Conservation (phyloP, 53 echinoderm and acorn worm species). For the Mesocentrotus franciscanus region DNA sequence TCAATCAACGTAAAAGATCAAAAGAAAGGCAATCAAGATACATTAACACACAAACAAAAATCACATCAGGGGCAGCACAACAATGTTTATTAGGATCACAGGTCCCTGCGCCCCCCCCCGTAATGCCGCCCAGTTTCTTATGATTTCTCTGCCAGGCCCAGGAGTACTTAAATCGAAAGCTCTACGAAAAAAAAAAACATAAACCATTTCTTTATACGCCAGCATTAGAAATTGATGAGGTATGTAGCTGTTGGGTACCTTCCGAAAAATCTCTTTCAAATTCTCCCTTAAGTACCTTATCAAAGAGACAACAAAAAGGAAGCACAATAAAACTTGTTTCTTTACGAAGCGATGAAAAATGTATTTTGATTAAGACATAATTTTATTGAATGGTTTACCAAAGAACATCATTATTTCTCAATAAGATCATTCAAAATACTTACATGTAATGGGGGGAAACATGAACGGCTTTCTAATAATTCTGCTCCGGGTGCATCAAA, state of each 20-base stretch:
- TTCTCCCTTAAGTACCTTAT: not conserved
- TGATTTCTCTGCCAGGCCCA: too few relatives aligned
- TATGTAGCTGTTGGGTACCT: too few relatives aligned
- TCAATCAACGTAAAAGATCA: too few relatives aligned
- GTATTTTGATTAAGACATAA: too few relatives aligned
- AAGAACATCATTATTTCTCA: not conserved
- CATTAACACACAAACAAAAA: not conserved
- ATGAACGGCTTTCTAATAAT: not conserved
- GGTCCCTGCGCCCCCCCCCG: not conserved
- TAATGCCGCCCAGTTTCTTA: not conserved
- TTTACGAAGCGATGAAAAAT: not conserved
- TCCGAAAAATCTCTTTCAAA: too few relatives aligned
- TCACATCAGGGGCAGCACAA: not conserved
- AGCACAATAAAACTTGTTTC: not conserved
- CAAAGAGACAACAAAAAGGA: not conserved
- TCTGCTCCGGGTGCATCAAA: not conserved
- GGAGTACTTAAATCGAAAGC: too few relatives aligned
- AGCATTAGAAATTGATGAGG: too few relatives aligned
- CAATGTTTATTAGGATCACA: not conserved
- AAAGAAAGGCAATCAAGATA: not conserved
- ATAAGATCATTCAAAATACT: not conserved
- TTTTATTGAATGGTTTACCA: too few relatives aligned
- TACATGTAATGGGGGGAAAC: constrained; percentile 44
- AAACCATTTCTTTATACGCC: too few relatives aligned
- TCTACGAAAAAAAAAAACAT: too few relatives aligned